Evolutionary conservation across 2,888 invertebrate species (phyloP), one percentile per base, ranked within the genome.

Genomic region (Cephalotes varians): DNA sequence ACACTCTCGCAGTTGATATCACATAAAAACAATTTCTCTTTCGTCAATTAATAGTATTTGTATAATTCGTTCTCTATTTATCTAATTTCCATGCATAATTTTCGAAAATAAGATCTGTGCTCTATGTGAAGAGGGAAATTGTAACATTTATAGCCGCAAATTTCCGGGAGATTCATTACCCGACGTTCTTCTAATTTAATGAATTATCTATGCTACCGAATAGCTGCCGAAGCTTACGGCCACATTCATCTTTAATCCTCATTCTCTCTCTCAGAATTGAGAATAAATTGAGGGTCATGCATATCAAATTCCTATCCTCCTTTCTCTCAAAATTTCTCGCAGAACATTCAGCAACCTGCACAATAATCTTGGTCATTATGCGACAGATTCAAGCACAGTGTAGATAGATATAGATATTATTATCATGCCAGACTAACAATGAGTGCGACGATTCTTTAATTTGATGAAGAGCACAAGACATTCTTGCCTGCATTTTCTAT

Each of bases 181-280:
- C 37, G n/a, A 56, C 31, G 31, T 79, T 54, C 65, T 65, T 67
- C 44, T 56, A 56, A 56, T 56, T 40, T 67, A 67, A 79, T 79
- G 56, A 79, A 79, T 79, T 69, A 67, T 69, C 77, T 56, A 69
- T 40, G 40, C n/a, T n/a, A 28, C 51, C 40, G 34, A 56, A 69
- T 69, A 47, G 25, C 44, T 56, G 77, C 69, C 69, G 34, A 79
- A 69, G n/a, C n/a, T 79, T 56, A 69, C 25, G 12, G 31, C 54
- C 54, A 34, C 77, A 44, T 56, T 69, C 69, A 67, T 79, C 69
- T 34, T 79, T 69, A 69, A 79, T 79, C 31, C 34, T 44, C 44
- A 31, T 77, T 77, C 31, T 77, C 56, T 67, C 44, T 56, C 56
- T n/a, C 34, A 65, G 21, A 15, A n/a, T 4, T 18, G 49, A 7